Base-by-base conservation (phyloP, 2,888 invertebrate species). In the Sclerodermus sp. region DNA sequence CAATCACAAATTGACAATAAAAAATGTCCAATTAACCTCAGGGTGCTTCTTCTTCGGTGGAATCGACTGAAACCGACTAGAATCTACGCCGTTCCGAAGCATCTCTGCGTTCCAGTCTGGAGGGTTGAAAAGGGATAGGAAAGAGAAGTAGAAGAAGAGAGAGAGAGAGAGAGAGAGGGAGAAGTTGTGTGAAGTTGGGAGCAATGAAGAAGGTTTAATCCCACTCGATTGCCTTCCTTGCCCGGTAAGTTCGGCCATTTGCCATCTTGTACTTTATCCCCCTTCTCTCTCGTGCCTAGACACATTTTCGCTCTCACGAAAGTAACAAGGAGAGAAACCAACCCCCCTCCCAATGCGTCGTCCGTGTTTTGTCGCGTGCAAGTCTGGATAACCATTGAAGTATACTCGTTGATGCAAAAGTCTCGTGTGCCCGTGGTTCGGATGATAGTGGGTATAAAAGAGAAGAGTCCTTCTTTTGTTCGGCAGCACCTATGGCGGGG, bases 1-100 rank as follows among this genome's bases (percentile, higher is more conserved):
- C 73, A 73, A 76, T 74, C 73, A 70, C 71, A 74, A 74, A 77
- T 74, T 72, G 75, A 74, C 74, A 73, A 74, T 76, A 76, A 76
- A 76, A 76, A 77, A 75, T 74, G 71, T 76, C 70, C 75, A 76
- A 76, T 76, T 75, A 74, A 75, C 70, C 68, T 60, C 61, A 49
- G 62, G 53, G 62, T 67, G 64, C 62, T 62, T 50, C 60, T 40
- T 47, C 37, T 18, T 18, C 6, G 58, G 54, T 57, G 48, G 66
- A 57, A 66, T 61, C 56, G 61, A 53, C 57, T 57, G 47, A 61
- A 57, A 55, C 66, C 63, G 57, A 61, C 60, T 58, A 49, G 46
- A 50, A 14, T 37, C 40, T 23, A 29, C 10, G 4, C 34, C 23
- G 8, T 23, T 23, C 8, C 23, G 8, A 23, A 8, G 23, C 23